phyloP scores from a whole-genome alignment of 2,113 vertebrate genomes.

The Corythoichthys intestinalis region DNA sequence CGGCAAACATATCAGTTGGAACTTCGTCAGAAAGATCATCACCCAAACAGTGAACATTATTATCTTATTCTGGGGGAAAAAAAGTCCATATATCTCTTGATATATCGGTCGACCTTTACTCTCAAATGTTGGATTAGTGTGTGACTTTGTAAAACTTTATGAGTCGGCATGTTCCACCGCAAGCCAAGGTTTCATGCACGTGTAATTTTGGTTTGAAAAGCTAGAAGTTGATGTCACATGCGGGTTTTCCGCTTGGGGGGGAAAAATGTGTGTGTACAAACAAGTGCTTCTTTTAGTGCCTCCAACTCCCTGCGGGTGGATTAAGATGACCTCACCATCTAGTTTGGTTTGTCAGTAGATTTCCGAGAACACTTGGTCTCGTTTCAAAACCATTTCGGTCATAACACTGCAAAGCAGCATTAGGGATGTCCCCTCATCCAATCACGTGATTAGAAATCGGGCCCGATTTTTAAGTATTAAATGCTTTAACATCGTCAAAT shows the following conservation, averaged over 20 bases:
- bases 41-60: no score
- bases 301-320: constrained; percentile 14
- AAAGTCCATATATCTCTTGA: no score
- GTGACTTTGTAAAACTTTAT: constrained; percentile 35
- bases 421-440: no score
- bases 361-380: not conserved
- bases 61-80: no score
- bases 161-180: constrained; percentile 16
- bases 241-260: constrained; percentile 8
- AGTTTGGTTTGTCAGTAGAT: no score
- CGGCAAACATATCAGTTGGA: no score
- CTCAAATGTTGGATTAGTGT: not conserved
- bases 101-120: no score
- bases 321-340: constrained; percentile 23
- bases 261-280: constrained; percentile 22
- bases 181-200: constrained; percentile 32
- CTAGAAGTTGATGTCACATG: constrained; percentile 24
- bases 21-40: no score
- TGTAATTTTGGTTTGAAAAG: constrained; percentile 27
- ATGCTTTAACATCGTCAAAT: constrained; percentile 23
- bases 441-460: no score
- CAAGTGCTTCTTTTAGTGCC: constrained; percentile 27
- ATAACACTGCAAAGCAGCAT: no score
- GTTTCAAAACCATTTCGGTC: not conserved
- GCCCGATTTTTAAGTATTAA: not conserved